phyloP scores from a whole-genome alignment of 2,113 vertebrate genomes.

The Cacatua alba region DNA sequence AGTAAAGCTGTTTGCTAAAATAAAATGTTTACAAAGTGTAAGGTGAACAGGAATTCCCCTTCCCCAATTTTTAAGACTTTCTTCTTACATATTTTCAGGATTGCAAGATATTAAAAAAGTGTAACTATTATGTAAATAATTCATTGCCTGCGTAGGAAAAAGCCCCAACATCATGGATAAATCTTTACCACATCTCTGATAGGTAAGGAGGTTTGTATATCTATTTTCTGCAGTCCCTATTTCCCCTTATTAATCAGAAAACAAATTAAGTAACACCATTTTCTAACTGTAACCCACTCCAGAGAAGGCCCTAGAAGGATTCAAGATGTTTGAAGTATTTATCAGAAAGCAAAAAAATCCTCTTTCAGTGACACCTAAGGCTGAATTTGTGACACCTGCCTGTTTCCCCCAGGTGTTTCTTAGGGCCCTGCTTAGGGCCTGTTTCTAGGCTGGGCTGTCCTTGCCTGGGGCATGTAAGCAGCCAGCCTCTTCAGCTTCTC shows the following conservation, averaged over 20 bases:
- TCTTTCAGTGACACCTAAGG: neutral
- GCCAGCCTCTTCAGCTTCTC: neutral
- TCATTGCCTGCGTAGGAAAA: neutral
- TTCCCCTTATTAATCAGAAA: neutral
- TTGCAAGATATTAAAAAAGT: neutral
- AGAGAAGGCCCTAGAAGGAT: neutral
- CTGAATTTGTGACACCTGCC: neutral
- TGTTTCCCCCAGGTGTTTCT: neutral
- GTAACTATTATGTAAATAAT: neutral
- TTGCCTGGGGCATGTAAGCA: accelerated
- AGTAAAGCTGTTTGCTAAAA: neutral
- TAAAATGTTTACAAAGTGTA: neutral
- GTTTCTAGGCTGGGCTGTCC: neutral
- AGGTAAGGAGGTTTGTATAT: neutral
- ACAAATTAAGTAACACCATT: neutral
- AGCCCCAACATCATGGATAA: neutral
- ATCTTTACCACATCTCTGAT: neutral
- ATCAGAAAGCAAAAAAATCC: neutral
- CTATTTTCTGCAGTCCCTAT: neutral
- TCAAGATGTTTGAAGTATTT: neutral
- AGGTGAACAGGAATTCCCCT: neutral
- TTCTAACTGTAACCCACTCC: neutral
- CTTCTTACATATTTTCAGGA: neutral
- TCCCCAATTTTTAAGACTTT: neutral
- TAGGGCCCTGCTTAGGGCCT: neutral